Base-by-base conservation (phyloP, 2,113 vertebrate species). In the Hyla sarda region DNA sequence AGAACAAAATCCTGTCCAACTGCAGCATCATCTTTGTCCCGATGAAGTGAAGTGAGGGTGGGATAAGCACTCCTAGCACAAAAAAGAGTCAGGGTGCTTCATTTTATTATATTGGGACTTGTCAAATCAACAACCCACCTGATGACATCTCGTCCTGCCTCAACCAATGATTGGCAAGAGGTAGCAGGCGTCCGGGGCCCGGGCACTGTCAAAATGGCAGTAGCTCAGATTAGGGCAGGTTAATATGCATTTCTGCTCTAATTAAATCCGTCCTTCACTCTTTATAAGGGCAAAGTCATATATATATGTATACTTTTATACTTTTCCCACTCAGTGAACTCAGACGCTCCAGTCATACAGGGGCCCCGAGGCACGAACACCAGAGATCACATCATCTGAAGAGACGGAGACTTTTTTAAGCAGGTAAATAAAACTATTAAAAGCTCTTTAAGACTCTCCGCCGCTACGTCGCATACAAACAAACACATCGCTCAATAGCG, bases 391-490 rank as follows among this genome's bases (percentile, higher is more conserved):
- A 34, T 37, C 65, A 19, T 21, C 30, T 34, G 28, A 69, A 34
- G 32, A 34, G 14, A 34, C 30, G 1, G 30, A 34, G 65, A 69
- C 65, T 34, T 69, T 34, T 69, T 69, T 34, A 69, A 69, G 19
- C 65, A 69, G 65, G 65, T 69, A 69, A 69, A 69, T 69, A 69
- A 8, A 69, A 69, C 65, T 34, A 69, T 69, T 69, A 34, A 34
- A 69, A 69, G 65, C 65, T 37, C 16, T 69, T 41, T 41, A 71
- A 71, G 34, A 11, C 67, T 71, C 21, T 41, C 11, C 3, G 67
- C 19, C 8, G 32, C 34, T 4, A 23, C 65, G 17, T 34, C 19
- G 65, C 65, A 67, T 67, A 67, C 62, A 67, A 67, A 67, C 65
- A 69, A 69, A 34, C 17, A 30, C 32, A 34, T 34, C 11, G 32